Evolutionary conservation across 2,797 vertebrate species (phyloP), one percentile per base, ranked within the genome.

Genomic region (Moxostoma hubbsi): DNA sequence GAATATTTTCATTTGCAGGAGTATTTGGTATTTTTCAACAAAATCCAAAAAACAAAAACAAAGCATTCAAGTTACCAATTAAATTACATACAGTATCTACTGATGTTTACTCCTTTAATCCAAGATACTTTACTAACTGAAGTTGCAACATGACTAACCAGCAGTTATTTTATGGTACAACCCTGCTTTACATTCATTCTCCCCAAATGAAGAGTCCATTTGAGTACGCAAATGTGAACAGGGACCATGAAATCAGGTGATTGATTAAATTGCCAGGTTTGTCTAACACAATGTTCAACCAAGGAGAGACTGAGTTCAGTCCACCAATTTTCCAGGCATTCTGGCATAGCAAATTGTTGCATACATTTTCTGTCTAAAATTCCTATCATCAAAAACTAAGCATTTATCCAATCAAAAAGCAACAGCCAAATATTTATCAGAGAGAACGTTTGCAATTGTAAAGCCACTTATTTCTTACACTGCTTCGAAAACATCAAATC

Each of bases 71-170:
- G 94, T 96, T 96, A 97, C 96, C 96, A 98, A 97, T 98, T 96
- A 98, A 98, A 98, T 97, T 97, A 99, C 96, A 98, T 97, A 99
- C 96, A 97, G 95, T 98, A 97, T 98, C 96, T 96, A 96, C 95
- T 95, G 94, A 96, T 96, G 94, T 94, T 93, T 94, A 95, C 93
- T 79, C 77, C 94, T 96, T 94, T 88, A 94, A 36, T 96, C 95
- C 95, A 96, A 96, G 94, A 96, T 90, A 96, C 95, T 95, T 93
- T 94, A 91, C 91, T 92, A 96, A 94, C 95, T 96, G 87, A 89
- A 93, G 95, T 95, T 95, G 94, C 92, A 95, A 94, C 90, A 91
- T 92, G 93, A 97, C 96, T 97, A 97, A 96, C 96, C 95, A 96
- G 94, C 95, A 94, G 93, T 95, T 96, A 93, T 91, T 94, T 93